Evolutionary conservation across 2,888 invertebrate species (phyloP).

Genomic region (Tribolium freemani): DNA sequence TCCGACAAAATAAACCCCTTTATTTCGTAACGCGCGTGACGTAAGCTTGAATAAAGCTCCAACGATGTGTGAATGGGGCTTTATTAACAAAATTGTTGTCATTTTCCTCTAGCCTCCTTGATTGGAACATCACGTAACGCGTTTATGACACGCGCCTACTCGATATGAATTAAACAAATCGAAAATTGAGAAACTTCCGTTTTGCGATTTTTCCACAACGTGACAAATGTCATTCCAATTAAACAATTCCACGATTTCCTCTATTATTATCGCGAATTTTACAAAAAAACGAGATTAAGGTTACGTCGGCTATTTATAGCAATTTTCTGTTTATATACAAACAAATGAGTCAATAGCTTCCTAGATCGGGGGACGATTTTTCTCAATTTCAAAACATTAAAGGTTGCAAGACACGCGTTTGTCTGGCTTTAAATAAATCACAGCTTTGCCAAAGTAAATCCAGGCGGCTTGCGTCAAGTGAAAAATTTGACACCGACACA

Average conservation of each 20-base stretch:
- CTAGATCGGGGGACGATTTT: slow-evolving; percentile 13
- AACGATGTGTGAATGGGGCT: slow-evolving; percentile 18
- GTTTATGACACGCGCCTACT: slow-evolving; percentile 12
- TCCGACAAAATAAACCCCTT: not conserved
- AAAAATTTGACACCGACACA: not conserved
- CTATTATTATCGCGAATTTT: slow-evolving; percentile 25
- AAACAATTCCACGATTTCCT: slow-evolving; percentile 26
- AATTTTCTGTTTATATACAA: slow-evolving; percentile 27
- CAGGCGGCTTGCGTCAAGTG: not conserved
- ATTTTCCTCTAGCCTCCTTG: not conserved
- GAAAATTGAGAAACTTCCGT: slow-evolving; percentile 20
- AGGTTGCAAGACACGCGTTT: not conserved
- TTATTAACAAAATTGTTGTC: slow-evolving; percentile 14
- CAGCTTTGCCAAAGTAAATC: slow-evolving; percentile 5
- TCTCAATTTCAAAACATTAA: not conserved
- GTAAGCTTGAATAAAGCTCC: slow-evolving; percentile 12
- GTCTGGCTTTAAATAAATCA: not conserved
- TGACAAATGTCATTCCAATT: slow-evolving; percentile 27
- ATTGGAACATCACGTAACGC: not conserved
- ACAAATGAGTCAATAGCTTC: slow-evolving; percentile 31
- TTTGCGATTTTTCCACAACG: slow-evolving; percentile 11
- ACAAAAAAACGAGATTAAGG: slow-evolving; percentile 14
- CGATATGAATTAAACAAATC: not conserved
- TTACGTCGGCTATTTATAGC: slow-evolving; percentile 24
- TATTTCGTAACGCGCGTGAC: slow-evolving; percentile 10